A percentile compares a stretch with the other conserved stretches of the same genome.
Conservation (phyloP, 2,113 vertebrate genomes). For the Carassius carassius region DNA sequence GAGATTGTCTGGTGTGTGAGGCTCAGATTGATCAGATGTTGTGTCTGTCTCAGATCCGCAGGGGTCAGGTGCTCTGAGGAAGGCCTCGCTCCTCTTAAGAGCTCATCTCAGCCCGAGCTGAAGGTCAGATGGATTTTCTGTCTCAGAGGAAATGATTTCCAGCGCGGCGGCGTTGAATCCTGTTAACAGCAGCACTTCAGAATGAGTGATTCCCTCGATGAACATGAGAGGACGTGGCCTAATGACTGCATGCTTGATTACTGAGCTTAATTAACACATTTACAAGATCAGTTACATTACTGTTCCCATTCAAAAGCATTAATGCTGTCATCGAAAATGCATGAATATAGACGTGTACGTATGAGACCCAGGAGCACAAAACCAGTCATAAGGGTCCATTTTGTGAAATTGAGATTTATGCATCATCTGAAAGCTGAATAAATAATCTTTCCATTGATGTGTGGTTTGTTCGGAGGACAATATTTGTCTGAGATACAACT, state of each 20-base stretch:
- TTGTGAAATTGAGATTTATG: too few species aligned
- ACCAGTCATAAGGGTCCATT: too few species aligned
- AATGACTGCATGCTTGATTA: not conserved
- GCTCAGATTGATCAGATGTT: too few species aligned
- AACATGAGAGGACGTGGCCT: not conserved
- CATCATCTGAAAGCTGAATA: too few species aligned
- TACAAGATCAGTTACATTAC: not conserved
- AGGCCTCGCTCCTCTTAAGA: too few species aligned
- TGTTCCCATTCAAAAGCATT: not conserved
- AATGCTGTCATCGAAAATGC: not conserved
- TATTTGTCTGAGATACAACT: too few species aligned
- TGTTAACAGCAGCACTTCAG: constrained; percentile 22
- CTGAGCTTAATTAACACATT: not conserved
- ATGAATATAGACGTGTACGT: too few species aligned
- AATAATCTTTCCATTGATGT: too few species aligned
- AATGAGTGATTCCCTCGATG: constrained; percentile 30
- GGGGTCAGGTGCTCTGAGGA: not conserved
- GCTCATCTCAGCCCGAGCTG: constrained; percentile 30
- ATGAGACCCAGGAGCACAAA: too few species aligned
- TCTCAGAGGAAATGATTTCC: constrained; percentile 25
- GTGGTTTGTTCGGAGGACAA: too few species aligned
- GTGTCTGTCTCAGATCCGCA: not conserved
- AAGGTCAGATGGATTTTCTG: constrained; percentile 55
- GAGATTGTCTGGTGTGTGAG: too few species aligned
- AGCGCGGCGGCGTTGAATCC: constrained; percentile 3